Base-by-base conservation (phyloP, 2,888 invertebrate species). In the Bugula neritina region DNA sequence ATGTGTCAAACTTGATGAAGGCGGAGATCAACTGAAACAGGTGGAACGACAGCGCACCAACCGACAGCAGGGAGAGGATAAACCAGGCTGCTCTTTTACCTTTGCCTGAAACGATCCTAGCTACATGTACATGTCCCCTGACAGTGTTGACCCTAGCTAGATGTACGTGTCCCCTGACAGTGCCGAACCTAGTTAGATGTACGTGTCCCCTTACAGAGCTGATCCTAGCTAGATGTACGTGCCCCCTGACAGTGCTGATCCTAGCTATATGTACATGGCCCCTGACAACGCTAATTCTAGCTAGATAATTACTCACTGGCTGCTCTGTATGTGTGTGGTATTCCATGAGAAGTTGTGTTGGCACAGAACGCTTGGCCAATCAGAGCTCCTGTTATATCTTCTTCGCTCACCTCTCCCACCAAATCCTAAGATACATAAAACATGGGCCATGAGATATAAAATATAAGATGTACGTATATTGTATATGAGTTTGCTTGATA, bases 261-360 rank as follows among this genome's bases (percentile, higher is more conserved):
- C n/a, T n/a, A n/a, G n/a, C n/a, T n/a, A n/a, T n/a, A n/a, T n/a
- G n/a, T n/a, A n/a, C n/a, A n/a, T n/a, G n/a, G n/a, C n/a, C n/a
- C n/a, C n/a, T n/a, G n/a, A n/a, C n/a, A n/a, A n/a, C n/a, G n/a
- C n/a, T n/a, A n/a, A n/a, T n/a, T n/a, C n/a, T n/a, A n/a, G n/a
- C n/a, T n/a, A n/a, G n/a, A n/a, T n/a, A n/a, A n/a, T n/a, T 31
- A 27, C 63, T 3, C n/a, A 63, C 63, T 63, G 10, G 63, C 52
- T 21, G 74, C 74, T 27, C 71, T 52, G 52, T 72, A 35, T n/a
- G 73, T 52, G 57, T 74, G 74, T 31, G 74, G 72, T n/a, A 74
- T 71, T 10, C 74, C 74, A 69, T 74, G 74, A n/a, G 74, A 72
- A 21, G 73, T 74, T 21, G 74, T 74, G 10, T 71, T 21, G 17